A percentile compares a stretch with the other conserved stretches of the same genome.
Evolutionary conservation across 2,797 vertebrate species (phyloP).

Genomic region (Atherinosoma microstoma): DNA sequence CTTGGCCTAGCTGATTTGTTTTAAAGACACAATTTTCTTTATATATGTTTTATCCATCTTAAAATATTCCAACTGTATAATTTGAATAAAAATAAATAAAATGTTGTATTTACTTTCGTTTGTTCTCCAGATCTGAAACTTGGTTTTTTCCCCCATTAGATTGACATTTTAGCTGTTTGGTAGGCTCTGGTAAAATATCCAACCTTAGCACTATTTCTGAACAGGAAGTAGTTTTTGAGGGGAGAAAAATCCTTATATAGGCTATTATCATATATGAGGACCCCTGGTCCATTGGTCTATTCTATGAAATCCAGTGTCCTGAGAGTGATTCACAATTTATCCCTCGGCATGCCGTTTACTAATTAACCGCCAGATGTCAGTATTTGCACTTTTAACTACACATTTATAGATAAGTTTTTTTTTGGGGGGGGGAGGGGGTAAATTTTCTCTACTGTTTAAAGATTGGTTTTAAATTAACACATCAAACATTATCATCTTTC

Average conservation of each 20-base stretch:
- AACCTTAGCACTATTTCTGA: not conserved
- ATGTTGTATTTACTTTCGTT: too few relatives aligned
- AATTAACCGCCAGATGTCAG: slow-evolving; percentile 5
- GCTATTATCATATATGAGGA: too few relatives aligned
- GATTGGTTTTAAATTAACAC: not conserved
- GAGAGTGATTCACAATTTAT: not conserved
- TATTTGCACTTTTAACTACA: not conserved
- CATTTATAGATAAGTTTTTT: not conserved
- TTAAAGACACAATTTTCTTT: too few relatives aligned
- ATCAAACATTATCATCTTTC: not conserved
- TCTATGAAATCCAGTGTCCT: not conserved
- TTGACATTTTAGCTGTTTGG: too few relatives aligned
- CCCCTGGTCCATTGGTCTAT: not conserved
- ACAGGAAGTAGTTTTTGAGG: not conserved
- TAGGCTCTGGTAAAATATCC: not conserved
- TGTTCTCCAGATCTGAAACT: too few relatives aligned
- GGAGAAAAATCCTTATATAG: not conserved
- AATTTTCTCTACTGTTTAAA: not conserved
- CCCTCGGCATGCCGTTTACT: not conserved
- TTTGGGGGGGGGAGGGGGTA: too few relatives aligned
- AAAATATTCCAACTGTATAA: too few relatives aligned
- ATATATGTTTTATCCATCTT: too few relatives aligned
- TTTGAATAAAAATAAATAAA: too few relatives aligned
- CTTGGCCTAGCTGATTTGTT: too few relatives aligned
- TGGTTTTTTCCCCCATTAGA: too few relatives aligned